Base-by-base conservation (phyloP, 35 echinoderm and acorn worm genomes). In the Chiridota heheva region DNA sequence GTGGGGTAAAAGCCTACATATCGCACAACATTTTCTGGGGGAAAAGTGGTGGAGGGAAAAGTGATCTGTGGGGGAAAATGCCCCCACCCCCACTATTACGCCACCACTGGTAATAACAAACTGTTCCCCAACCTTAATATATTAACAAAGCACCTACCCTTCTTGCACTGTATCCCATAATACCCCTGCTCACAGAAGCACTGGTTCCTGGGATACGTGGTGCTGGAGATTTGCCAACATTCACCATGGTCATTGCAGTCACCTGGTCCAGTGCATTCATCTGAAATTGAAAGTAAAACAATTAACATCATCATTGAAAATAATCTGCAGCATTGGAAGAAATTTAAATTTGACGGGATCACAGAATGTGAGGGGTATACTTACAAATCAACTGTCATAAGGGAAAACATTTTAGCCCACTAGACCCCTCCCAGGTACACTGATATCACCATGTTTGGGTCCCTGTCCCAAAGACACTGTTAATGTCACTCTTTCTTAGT, bases 171-270 rank as follows among this genome's bases (percentile, higher is more conserved):
- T 46, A 40, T 80, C 55, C 92, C 92, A 80, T 81, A 96, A 68
- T 76, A 96, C 49, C 82, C 87, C 4, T 46, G 16, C 36, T 89
- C 60, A 73, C 92, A 96, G 82, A 85, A 96, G 49, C 92, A 96
- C 20, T 85, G 80, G 28, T 68, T 67, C 12, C 74, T 73, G 17
- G 92, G 92, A 77, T 85, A 86, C 1, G 78, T 86, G 1, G 56
- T 90, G 31, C 41, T 51, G 22, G 73, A 59, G 15, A 89, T 44
- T 58, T 73, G 82, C 42, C 65, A 69, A 49, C 92, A 96, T 66
- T 81, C 67, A 3, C 92, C 92, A 15, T 82, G 48, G 33, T 44
- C 72, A 61, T 56, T 82, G 35, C 92, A 96, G 51, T 90, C 87
- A 3, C 42, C 53, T 44, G 31, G 37, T 38, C 58, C 63, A 8